A percentile compares a stretch with the other conserved stretches of the same genome.
Evolutionary conservation across 2,888 invertebrate species (phyloP).

Genomic region (Hesperia comma): DNA sequence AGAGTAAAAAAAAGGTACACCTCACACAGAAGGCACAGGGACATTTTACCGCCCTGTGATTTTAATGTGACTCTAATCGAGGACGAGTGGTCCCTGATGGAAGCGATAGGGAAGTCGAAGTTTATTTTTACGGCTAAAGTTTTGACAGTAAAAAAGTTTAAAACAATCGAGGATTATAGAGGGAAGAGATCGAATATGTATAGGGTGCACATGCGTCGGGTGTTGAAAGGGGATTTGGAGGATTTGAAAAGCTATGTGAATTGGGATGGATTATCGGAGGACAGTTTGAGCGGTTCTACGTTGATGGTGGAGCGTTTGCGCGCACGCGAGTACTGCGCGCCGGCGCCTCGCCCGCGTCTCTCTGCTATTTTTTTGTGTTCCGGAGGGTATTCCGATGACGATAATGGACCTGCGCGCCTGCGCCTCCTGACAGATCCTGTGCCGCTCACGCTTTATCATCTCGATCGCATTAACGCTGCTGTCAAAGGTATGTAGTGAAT

Average conservation of each 20-base stretch:
- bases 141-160: slow-evolving; percentile 72
- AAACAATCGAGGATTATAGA: slow-evolving; percentile 56
- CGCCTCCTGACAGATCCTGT: slow-evolving; percentile 78
- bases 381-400: slow-evolving; percentile 57
- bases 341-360: slow-evolving; percentile 73
- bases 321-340: slow-evolving; percentile 69
- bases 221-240: slow-evolving; percentile 75
- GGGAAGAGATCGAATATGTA: slow-evolving; percentile 74
- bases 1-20: slow-evolving; percentile 77
- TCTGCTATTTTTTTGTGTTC: slow-evolving; percentile 79
- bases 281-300: slow-evolving; percentile 71
- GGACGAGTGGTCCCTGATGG: slow-evolving; percentile 80
- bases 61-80: slow-evolving; percentile 81
- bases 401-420: slow-evolving; percentile 62
- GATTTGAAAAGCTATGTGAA: slow-evolving; percentile 67
- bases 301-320: slow-evolving; percentile 67
- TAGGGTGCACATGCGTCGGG: slow-evolving; percentile 73
- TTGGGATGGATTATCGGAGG: slow-evolving; percentile 61
- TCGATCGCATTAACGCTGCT: slow-evolving; percentile 81
- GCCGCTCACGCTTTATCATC: slow-evolving; percentile 78
- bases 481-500: slow-evolving; percentile 73
- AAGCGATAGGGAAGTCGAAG: slow-evolving; percentile 77
- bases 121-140: slow-evolving; percentile 82
- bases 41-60: slow-evolving; percentile 71
- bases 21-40: slow-evolving; percentile 70